These are phyloP conservation scores for Theretra japonica DNA, from an alignment of 2,888 invertebrate genomes.

Conservation along the genomic window DNA sequence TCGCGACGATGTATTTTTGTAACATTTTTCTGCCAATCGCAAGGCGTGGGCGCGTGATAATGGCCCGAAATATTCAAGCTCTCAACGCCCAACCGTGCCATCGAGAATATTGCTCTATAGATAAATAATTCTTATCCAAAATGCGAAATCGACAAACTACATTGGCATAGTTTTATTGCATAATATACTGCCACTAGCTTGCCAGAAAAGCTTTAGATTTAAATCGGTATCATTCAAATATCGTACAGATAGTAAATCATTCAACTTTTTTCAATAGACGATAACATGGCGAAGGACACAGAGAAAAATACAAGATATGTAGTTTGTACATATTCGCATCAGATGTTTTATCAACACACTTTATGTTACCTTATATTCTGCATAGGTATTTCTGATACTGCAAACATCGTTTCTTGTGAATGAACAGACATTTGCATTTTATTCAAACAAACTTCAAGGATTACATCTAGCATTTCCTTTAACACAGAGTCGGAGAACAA, in stretches of 20 bases:
- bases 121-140: conserved; percentile 53
- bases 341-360: background rate
- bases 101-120: conserved; percentile 69
- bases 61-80: conserved; percentile 77
- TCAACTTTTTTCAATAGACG: background rate
- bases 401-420: background rate
- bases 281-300: background rate
- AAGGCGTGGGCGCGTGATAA: conserved; percentile 75
- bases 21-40: conserved; percentile 78
- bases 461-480: conserved; percentile 1
- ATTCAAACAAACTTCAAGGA: background rate
- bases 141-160: conserved; percentile 37
- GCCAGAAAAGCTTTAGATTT: background rate
- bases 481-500: too few relatives aligned
- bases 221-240: conserved; percentile 7
- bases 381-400: conserved; percentile 1
- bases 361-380: background rate
- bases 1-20: conserved; percentile 74
- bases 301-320: background rate
- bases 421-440: background rate
- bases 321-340: background rate
- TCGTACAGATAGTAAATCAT: background rate
- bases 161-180: background rate
- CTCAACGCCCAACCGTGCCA: conserved; percentile 69
- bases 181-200: conserved; percentile 7